Evolutionary conservation across 2,113 vertebrate species (phyloP), one percentile per base, ranked within the genome.

Genomic region (Mus pahari): DNA sequence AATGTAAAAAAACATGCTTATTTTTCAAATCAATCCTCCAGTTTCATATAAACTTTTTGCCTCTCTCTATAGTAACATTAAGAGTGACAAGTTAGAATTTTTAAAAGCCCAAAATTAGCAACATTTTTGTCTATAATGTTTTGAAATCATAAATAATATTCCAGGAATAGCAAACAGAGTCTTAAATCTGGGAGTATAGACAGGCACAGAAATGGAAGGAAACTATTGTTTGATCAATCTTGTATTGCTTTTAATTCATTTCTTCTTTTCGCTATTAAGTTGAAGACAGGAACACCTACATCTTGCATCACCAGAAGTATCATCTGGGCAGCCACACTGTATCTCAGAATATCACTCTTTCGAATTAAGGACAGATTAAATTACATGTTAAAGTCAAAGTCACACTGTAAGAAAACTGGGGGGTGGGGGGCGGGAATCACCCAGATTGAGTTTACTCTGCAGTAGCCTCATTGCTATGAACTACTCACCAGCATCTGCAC

Each of bases 61-160:
- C 77, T 92, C 16, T 22, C 0, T 77, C 20, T 86, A 86, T 94
- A 88, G 77, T 84, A 62, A 71, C 79, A 81, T 94, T 88, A 92
- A 94, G 64, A 90, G 33, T 71, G 71, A 81, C 66, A 48, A 93
- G 58, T 50, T 88, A 48, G 74, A 64, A 82, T 90, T 48, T 84
- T 66, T 6, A 75, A 82, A 96, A 95, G 39, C 36, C 84, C 66
- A 81, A 81, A 42, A 66, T 42, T 92, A 90, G 50, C 62, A 88
- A 78, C 50, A 66, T 39, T 83, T 94, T 94, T 60, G 55, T 90
- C 60, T 93, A 62, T 70, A 89, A 90, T 66, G 33, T 26, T 87
- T 96, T 87, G 64, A 96, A 97, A 92, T n/a, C 36, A 78, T 92
- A 96, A 94, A 94, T 89, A 89, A 97, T 90, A 42, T 70, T 68